Evolutionary conservation across 2,888 invertebrate genomes (phyloP).

Genomic region (Malacosoma neustria): DNA sequence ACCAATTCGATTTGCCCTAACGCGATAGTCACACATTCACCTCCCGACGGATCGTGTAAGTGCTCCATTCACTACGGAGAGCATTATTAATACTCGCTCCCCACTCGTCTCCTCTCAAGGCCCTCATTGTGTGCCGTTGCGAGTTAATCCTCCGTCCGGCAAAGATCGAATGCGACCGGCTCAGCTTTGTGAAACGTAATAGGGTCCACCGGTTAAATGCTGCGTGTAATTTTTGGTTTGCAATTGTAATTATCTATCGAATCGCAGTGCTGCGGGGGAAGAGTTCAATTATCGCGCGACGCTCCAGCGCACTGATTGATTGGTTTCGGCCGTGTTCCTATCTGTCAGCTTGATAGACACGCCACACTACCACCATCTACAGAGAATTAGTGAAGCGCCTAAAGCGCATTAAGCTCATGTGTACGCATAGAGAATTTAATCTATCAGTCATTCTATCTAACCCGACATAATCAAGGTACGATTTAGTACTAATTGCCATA

Average conservation of each 20-base stretch:
- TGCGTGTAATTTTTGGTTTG: slow-evolving; percentile 71
- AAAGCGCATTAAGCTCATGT: slow-evolving; percentile 25
- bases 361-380: slow-evolving; percentile 36
- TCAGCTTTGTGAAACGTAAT: slow-evolving; percentile 64
- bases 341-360: slow-evolving; percentile 51
- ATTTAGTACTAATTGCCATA: no score
- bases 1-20: slow-evolving; percentile 68
- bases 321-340: slow-evolving; percentile 54
- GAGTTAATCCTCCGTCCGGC: slow-evolving; percentile 65
- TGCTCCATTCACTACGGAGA: slow-evolving; percentile 65
- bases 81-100: slow-evolving; percentile 70
- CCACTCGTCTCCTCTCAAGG: slow-evolving; percentile 51
- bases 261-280: slow-evolving; percentile 54
- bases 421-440: slow-evolving; percentile 8
- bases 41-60: slow-evolving; percentile 68
- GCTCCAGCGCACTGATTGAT: slow-evolving; percentile 63
- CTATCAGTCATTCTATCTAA: neutral
- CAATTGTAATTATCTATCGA: slow-evolving; percentile 70
- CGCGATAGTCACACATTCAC: slow-evolving; percentile 69
- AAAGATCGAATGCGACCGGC: slow-evolving; percentile 59
- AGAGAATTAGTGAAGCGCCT: slow-evolving; percentile 46
- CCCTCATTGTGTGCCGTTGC: slow-evolving; percentile 57
- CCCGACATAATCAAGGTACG: no score
- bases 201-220: slow-evolving; percentile 64
- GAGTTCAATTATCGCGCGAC: slow-evolving; percentile 66